Base-by-base conservation (phyloP, 2,888 invertebrate species). In the Zootermopsis nevadensis region DNA sequence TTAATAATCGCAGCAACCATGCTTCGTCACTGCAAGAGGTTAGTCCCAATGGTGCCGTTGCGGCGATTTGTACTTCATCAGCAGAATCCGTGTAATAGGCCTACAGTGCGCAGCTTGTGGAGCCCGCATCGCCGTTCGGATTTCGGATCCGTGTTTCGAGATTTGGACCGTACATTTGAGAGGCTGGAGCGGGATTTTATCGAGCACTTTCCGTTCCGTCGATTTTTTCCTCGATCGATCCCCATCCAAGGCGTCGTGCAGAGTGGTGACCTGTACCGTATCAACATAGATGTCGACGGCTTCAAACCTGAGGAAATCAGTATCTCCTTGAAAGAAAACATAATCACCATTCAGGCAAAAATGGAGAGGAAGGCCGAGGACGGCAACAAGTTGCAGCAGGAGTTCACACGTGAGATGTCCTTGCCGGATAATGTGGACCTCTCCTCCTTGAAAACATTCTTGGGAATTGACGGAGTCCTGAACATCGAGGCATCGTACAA, bases 271-370 rank as follows among this genome's bases (percentile, higher is more conserved):
- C 76, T 83, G 53, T 88, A 86, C 83, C 81, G 83, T 12, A 72
- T 88, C 2, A 86, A 86, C 48, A 35, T 88, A 8, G 86, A 86
- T 77, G 81, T 87, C 53, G 84, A 85, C 0, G 85, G 85, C 27
- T 86, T 86, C 84, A 83, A 86, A 27, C 87, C 88, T 0, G 88
- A 88, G 72, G 86, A 88, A 77, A 85, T 88, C 31, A 87, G 86
- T 79, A 79, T 88, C 6, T 74, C 85, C 15, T 80, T 88, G 77
- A 86, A 86, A 82, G 86, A 86, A 48, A 76, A 85, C 1, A 53
- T 84, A 22, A 79, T 87, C 24, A 85, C 84, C 0, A 85, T 87
- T 33, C 42, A 85, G 12, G 87, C 86, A 27, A 87, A 86, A 76
- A 83, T 86, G 82, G 86, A 87, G 35, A 82, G 85, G n/a, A 86